Conservation (phyloP, 35 echinoderm and acorn worm species). For the Hemicentrotus pulcherrimus region DNA sequence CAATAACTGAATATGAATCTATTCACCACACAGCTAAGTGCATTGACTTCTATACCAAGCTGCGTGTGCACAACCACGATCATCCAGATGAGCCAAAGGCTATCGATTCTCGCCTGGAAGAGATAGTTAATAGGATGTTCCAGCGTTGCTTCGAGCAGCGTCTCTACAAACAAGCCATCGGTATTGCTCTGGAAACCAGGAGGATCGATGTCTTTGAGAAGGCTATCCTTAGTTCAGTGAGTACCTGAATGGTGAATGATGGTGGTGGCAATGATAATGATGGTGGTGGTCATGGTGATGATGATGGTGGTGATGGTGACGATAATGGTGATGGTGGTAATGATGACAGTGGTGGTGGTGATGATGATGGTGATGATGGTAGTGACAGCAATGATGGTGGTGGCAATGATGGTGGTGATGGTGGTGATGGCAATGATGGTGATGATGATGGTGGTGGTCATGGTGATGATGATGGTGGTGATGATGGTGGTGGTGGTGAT, state of each 20-base stretch:
- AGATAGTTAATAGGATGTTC: conserved; percentile 92
- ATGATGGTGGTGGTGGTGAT: not conserved
- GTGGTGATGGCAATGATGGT: not conserved
- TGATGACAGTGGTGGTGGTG: not conserved
- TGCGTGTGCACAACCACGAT: conserved; percentile 81
- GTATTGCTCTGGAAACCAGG: conserved; percentile 93
- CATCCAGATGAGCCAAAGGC: conserved; percentile 73
- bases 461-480: not conserved
- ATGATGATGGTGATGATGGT: not conserved
- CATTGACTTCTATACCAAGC: conserved; percentile 91
- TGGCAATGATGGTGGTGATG: not conserved
- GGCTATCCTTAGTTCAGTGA: conserved; percentile 83
- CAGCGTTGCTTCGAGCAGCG: conserved; percentile 87
- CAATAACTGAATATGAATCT: not conserved
- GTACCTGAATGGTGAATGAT: not conserved
- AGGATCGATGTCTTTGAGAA: conserved; percentile 88
- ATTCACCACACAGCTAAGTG: conserved; percentile 71
- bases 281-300: not conserved
- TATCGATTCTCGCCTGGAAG: conserved; percentile 85
- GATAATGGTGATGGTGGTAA: not conserved
- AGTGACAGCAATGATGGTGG: not conserved
- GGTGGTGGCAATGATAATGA: conserved; percentile 7
- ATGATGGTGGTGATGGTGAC: not conserved
- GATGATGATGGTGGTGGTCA: not conserved
- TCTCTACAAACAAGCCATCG: conserved; percentile 90